These are phyloP conservation scores for Carpatolechia fugitivella DNA, from an alignment of 2,888 invertebrate species.

Conservation along the genomic window DNA sequence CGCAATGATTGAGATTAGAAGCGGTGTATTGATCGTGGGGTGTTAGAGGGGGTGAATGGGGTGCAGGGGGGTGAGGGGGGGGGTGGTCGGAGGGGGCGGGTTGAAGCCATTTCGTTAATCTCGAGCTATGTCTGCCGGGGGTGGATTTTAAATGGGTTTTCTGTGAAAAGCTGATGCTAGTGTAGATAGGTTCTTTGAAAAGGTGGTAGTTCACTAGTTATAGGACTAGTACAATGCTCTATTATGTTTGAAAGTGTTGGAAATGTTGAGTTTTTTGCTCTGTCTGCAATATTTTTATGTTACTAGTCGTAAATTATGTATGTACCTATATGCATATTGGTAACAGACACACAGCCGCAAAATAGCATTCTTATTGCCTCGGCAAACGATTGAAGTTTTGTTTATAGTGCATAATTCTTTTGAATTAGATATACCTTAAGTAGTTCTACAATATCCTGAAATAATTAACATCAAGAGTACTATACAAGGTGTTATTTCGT, in stretches of 20 bases:
- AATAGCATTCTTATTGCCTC: too few species aligned
- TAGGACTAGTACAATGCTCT: background rate
- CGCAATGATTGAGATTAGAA: constrained; percentile 70
- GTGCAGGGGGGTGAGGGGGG: constrained; percentile 29
- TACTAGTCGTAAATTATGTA: too few species aligned
- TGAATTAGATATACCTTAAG: too few species aligned
- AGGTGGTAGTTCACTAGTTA: background rate
- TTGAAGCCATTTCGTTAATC: constrained; percentile 66
- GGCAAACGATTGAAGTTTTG: too few species aligned
- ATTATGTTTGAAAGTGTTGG: background rate
- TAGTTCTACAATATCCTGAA: too few species aligned
- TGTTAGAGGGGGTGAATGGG: constrained; percentile 30
- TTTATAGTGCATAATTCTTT: too few species aligned
- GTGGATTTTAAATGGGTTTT: constrained; percentile 54
- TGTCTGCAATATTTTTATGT: background rate
- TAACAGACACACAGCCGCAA: too few species aligned
- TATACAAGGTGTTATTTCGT: too few species aligned
- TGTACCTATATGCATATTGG: too few species aligned
- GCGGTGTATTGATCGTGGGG: constrained; percentile 51
- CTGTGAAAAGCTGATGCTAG: constrained; percentile 26
- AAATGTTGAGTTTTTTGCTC: background rate
- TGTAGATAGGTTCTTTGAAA: background rate
- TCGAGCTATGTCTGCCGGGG: constrained; percentile 55
- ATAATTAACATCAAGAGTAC: too few species aligned
- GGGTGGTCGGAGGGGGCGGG: constrained; percentile 32